Evolutionary conservation across 2,797 vertebrate genomes (phyloP).

Genomic region (Phalloptychus januarius): DNA sequence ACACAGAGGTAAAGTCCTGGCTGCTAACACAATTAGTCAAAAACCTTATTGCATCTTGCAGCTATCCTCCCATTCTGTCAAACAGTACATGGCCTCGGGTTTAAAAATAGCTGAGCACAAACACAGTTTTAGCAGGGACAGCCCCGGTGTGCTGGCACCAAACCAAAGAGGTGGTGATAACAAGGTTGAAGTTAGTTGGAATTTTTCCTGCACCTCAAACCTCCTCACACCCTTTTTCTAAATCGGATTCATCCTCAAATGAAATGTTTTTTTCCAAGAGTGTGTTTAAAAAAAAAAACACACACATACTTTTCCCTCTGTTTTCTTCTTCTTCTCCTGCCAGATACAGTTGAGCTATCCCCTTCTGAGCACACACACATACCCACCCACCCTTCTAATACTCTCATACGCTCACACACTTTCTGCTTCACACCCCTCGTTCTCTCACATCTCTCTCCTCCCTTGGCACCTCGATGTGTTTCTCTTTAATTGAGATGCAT

Average conservation of each 20-base stretch:
- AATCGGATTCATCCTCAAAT: slow-evolving; percentile 77
- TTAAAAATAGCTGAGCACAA: slow-evolving; percentile 50
- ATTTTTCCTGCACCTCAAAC: slow-evolving; percentile 72
- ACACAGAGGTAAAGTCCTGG: slow-evolving; percentile 19
- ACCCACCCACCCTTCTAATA: slow-evolving; percentile 37
- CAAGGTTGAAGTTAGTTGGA: slow-evolving; percentile 79
- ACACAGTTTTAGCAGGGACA: slow-evolving; percentile 56
- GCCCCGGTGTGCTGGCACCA: slow-evolving; percentile 57
- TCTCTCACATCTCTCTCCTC: slow-evolving; percentile 77
- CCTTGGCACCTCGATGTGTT: slow-evolving; percentile 79
- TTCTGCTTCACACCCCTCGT: slow-evolving; percentile 72
- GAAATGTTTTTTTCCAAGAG: slow-evolving; percentile 65
- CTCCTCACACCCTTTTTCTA: slow-evolving; percentile 65
- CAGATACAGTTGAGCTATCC: slow-evolving; percentile 71
- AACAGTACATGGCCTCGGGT: slow-evolving; percentile 50
- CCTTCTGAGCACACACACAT: not conserved
- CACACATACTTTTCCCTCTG: slow-evolving; percentile 6
- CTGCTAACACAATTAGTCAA: slow-evolving; percentile 43
- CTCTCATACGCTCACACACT: slow-evolving; percentile 74
- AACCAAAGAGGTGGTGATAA: slow-evolving; percentile 72
- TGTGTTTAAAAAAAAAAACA: slow-evolving; percentile 67
- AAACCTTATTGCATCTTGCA: slow-evolving; percentile 42
- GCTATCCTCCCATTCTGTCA: slow-evolving; percentile 45
- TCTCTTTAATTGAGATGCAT: slow-evolving; percentile 83
- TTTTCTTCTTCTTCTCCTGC: slow-evolving; percentile 54